Conservation (phyloP, 2,113 vertebrate species). For the Dipodomys ordii region DNA sequence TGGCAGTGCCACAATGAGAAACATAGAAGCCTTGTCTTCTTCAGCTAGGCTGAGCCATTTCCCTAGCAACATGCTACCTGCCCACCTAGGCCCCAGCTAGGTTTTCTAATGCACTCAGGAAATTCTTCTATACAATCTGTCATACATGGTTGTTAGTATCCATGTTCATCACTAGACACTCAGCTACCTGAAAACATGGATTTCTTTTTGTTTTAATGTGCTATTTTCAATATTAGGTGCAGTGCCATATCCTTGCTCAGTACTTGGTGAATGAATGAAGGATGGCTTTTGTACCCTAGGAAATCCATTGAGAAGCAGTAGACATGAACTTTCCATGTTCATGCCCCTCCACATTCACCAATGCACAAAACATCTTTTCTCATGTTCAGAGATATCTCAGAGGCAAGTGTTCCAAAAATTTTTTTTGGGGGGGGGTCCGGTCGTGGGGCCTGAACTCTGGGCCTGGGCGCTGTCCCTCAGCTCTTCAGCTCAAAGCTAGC, state of each 20-base stretch:
- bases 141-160: background rate
- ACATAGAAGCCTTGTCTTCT: background rate
- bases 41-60: background rate
- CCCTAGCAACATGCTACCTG: background rate
- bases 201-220: background rate
- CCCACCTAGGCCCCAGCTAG: background rate
- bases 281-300: no score
- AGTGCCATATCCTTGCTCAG: background rate
- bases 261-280: background rate
- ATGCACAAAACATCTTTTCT: background rate
- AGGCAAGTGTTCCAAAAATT: background rate
- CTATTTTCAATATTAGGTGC: background rate
- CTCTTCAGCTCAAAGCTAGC: no score
- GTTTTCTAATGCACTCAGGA: background rate
- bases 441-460: no score
- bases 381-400: background rate
- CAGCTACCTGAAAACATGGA: background rate
- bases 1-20: background rate
- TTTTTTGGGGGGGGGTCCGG: no score
- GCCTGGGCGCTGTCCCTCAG: no score
- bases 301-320: background rate
- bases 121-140: background rate
- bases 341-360: background rate
- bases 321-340: background rate
- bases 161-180: background rate